Conservation (phyloP, 2,888 invertebrate species). For the Pasiphila rectangulata region DNA sequence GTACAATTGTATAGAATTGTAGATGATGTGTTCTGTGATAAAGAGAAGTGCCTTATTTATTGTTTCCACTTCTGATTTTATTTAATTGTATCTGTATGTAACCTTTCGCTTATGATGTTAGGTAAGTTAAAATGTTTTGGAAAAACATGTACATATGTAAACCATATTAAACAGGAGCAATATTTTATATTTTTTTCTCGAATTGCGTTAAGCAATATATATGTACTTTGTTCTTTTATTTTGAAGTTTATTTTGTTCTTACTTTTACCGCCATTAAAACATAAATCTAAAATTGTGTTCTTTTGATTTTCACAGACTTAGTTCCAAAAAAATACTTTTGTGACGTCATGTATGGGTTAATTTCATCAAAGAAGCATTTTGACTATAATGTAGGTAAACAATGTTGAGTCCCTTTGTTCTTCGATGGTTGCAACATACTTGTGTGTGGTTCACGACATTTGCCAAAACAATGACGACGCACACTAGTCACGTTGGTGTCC, state of each 20-base stretch:
- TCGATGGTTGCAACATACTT: no score
- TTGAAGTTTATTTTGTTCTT: conserved; percentile 17
- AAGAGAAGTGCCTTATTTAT: conserved; percentile 67
- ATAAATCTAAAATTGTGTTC: conserved; percentile 5
- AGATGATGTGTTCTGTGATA: conserved; percentile 70
- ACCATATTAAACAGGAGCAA: background rate
- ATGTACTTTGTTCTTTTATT: conserved; percentile 7
- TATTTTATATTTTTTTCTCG: conserved; percentile 4
- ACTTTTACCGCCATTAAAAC: conserved; percentile 17
- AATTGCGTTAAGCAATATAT: conserved; percentile 8
- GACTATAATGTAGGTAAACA: no score
- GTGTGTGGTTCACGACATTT: no score
- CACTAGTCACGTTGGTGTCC: no score
- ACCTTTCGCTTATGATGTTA: conserved; percentile 4
- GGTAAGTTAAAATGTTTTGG: background rate
- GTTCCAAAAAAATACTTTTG: no score
- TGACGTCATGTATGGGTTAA: no score
- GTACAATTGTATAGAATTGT: conserved; percentile 39
- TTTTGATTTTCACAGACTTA: no score
- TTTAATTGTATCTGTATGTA: conserved; percentile 21
- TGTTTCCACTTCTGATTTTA: conserved; percentile 33
- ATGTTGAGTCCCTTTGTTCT: no score
- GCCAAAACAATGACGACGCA: no score
- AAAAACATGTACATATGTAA: background rate
- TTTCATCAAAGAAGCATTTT: no score